Evolutionary conservation across 2,113 vertebrate species (phyloP), one percentile per base, ranked within the genome.

Genomic region (Vimba vimba): DNA sequence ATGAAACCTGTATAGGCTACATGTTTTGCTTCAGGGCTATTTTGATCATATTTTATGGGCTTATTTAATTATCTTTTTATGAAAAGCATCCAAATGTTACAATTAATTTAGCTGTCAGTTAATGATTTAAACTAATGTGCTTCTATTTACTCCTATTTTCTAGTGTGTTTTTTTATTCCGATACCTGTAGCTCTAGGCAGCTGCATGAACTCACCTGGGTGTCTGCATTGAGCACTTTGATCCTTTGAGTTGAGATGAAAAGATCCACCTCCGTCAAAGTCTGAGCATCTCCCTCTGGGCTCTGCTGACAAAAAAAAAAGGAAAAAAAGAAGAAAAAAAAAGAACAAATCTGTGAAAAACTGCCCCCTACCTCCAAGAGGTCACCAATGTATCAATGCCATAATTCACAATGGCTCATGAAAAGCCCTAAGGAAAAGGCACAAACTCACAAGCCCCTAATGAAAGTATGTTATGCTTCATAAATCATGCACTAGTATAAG

Each of bases 181-280:
- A 73, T 73, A 47, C 57, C 64, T 23, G 39, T 19, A 17, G 43
- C 74, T 6, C 74, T 39, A 68, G 62, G 25, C 19, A 82, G 60
- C 45, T 6, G 23, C 30, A 73, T 57, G 30, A 73, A 83, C 87
- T 94, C 89, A 97, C 96, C 96, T 97, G 96, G 0, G 96, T 95
- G 91, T 97, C 96, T 4, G 96, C 96, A 76, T 97, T 97, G 87
- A 97, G 90, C 87, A 97, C 96, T 92, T 97, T 97, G 89, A 97
- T 97, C 93, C 96, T 95, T 91, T 97, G 96, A 0, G 96, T 97
- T 60, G 96, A 97, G 89, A 97, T 97, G 91, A 97, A 97, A 43
- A 97, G 93, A 85, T 97, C 96, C 82, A 97, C 96, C 91, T 97
- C 96, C 0, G 96, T 96, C 93, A 97, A 91, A 0, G 94, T 94